These are phyloP conservation scores for Acipenser ruthenus DNA, from an alignment of 2,797 vertebrate genomes.

Conservation along the genomic window DNA sequence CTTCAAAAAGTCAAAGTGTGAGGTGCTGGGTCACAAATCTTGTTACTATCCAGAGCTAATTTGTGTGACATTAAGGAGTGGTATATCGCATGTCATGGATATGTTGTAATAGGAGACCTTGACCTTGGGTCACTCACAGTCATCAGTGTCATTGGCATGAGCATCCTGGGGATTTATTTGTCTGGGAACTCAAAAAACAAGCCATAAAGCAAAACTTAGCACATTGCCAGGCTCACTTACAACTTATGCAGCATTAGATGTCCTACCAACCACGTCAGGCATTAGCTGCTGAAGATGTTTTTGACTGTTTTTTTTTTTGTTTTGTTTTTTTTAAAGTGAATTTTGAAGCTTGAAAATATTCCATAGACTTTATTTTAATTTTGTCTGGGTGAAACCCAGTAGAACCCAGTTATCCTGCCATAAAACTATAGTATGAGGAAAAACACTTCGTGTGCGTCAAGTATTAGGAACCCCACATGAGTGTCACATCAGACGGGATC, in stretches of 20 bases:
- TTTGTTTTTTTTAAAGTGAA: too few species aligned
- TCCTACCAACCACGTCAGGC: not conserved
- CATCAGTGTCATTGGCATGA: not conserved
- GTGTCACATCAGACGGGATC: too few species aligned
- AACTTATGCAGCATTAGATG: conserved; percentile 2
- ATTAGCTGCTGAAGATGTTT: not conserved
- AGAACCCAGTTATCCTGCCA: too few species aligned
- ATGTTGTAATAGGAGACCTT: conserved; percentile 1
- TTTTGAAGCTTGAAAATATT: too few species aligned
- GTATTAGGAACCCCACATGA: too few species aligned
- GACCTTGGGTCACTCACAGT: conserved; percentile 7
- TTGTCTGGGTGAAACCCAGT: too few species aligned
- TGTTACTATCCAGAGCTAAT: not conserved
- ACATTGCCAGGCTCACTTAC: conserved; percentile 4
- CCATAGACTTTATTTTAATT: too few species aligned
- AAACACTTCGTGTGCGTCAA: too few species aligned
- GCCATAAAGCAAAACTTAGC: conserved; percentile 3
- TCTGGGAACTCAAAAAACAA: conserved; percentile 9
- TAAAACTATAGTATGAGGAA: too few species aligned
- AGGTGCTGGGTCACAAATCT: conserved; percentile 1
- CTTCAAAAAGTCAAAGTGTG: not conserved
- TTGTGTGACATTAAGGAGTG: conserved; percentile 1
- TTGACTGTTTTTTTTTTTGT: too few species aligned
- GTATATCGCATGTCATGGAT: not conserved
- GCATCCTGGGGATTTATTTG: conserved; percentile 13